Base-by-base conservation (phyloP, 2,888 invertebrate species). In the Athetis lepigone region DNA sequence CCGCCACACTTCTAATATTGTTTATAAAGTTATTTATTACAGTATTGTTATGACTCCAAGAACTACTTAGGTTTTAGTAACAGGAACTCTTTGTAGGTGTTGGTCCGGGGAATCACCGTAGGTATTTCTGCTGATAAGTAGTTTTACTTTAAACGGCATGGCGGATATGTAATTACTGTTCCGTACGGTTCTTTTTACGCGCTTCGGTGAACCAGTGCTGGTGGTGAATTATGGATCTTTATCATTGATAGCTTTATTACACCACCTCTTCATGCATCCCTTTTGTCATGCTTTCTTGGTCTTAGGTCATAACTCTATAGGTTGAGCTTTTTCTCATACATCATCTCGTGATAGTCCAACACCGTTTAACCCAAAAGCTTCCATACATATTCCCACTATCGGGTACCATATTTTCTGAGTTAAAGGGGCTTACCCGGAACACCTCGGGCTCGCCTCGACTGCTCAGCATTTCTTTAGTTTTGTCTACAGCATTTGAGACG, bases 11-110 rank as follows among this genome's bases (percentile, higher is more conserved):
- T 75, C 8, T 50, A 55, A 60, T 62, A 62, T 62, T 64, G 61
- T 74, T 70, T 56, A 62, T 55, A 45, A 47, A 42, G 36, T 21
- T 50, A 71, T 63, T 70, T 64, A 70, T 62, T 51, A 49, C 57
- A 29, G 43, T 59, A 60, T 75, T 70, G 56, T 81, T 79, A 27
- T 36, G 23, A 8, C 13, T 49, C 40, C 16, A 19, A 45, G 65
- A 43, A 37, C 47, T 70, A 43, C 64, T 33, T n/a, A 68, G 36
- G n/a, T n/a, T n/a, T n/a, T 23, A 29, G n/a, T 29, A 37, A 2
- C 19, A 19, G 8, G 43, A 11, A 23, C 13, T 69, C 27, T 69
- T 69, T 63, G 36, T 43, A 13, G 8, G 45, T n/a, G 19, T 33
- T 25, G 9, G 13, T 23, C 23, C 16, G 19, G 16, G 33, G 13